These are phyloP conservation scores for Melanotaenia parkinsoni DNA, from an alignment of 2,797 vertebrate species.

Conservation along the genomic window DNA sequence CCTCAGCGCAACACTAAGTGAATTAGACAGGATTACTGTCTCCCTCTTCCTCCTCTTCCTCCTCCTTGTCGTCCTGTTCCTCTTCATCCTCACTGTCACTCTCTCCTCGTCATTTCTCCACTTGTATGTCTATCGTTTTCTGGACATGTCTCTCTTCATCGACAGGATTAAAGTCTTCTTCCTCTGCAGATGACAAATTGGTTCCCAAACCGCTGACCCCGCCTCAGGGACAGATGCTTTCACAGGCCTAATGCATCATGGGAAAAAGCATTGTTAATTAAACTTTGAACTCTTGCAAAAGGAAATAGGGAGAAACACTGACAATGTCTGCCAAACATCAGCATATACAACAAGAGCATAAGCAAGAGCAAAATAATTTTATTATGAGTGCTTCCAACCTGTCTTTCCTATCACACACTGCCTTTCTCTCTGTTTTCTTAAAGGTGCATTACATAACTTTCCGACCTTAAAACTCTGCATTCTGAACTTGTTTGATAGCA, in stretches of 20 bases:
- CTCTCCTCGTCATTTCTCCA: conserved; percentile 58
- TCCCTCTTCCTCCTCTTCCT: conserved; percentile 48
- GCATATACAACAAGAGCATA: conserved; percentile 8
- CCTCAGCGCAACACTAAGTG: conserved; percentile 87
- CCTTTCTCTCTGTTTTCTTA: neutral
- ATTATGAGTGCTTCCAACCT: neutral
- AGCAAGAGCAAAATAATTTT: neutral
- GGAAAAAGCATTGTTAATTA: conserved; percentile 61
- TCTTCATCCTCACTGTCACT: conserved; percentile 54
- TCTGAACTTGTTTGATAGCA: no score
- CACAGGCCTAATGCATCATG: conserved; percentile 55
- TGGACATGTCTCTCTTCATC: conserved; percentile 60
- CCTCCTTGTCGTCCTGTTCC: conserved; percentile 46
- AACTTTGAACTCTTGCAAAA: conserved; percentile 59
- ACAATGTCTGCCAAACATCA: conserved; percentile 35
- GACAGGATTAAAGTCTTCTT: conserved; percentile 61
- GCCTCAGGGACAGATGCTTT: conserved; percentile 61
- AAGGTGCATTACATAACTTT: no score
- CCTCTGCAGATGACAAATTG: conserved; percentile 69
- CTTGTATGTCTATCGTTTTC: conserved; percentile 52
- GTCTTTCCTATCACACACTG: neutral
- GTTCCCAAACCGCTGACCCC: conserved; percentile 56
- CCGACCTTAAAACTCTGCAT: no score
- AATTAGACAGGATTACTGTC: conserved; percentile 87
- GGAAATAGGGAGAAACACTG: conserved; percentile 31